Conservation (phyloP, 2,888 invertebrate genomes). For the Callinectes sapidus region DNA sequence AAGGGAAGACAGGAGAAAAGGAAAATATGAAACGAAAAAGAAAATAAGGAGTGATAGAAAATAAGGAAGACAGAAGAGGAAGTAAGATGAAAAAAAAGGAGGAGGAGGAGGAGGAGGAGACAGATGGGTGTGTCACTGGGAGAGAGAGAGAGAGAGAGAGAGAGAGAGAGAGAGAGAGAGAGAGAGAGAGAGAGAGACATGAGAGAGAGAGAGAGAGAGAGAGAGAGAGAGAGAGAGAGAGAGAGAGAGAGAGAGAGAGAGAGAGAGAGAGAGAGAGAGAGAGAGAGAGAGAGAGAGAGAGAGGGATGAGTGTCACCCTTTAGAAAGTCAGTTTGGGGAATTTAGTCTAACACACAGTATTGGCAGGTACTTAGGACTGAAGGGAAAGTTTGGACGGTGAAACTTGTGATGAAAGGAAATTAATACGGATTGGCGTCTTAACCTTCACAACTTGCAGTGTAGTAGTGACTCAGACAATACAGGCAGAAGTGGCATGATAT, state of each 20-base stretch:
- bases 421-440: neutral
- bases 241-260: constrained; percentile 3
- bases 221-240: constrained; percentile 11
- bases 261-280: constrained; percentile 15
- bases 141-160: neutral
- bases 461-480: too few species aligned
- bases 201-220: constrained; percentile 36
- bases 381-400: neutral
- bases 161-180: constrained; percentile 10
- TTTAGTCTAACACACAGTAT: neutral
- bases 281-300: constrained; percentile 36
- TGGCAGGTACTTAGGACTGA: neutral
- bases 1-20: neutral
- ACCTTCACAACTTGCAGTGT: neutral
- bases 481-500: too few species aligned
- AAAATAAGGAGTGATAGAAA: neutral
- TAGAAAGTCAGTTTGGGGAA: neutral
- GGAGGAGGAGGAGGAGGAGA: neutral
- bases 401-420: too few species aligned
- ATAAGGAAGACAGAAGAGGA: neutral
- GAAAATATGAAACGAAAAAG: neutral
- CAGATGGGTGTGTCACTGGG: neutral
- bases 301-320: neutral
- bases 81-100: neutral
- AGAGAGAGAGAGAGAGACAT: neutral